Evolutionary conservation across 2,797 vertebrate genomes (phyloP).

Genomic region (Myotis planiceps): DNA sequence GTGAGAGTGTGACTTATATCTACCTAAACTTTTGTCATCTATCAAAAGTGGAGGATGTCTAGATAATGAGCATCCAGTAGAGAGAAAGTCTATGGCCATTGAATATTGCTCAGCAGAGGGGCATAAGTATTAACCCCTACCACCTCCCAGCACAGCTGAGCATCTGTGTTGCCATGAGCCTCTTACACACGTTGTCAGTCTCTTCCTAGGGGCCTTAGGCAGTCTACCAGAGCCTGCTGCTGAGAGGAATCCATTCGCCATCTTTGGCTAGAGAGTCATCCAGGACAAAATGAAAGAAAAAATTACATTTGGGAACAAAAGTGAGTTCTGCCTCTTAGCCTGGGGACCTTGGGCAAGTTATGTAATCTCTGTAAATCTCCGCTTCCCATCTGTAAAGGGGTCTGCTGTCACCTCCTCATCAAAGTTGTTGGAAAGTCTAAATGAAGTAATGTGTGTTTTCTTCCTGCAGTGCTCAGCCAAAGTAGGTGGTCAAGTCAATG

Average conservation of each 20-base stretch:
- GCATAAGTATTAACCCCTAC: too few species aligned
- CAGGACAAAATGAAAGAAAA: not conserved
- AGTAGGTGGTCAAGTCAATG: not conserved
- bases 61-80: not conserved
- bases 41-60: not conserved
- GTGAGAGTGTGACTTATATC: not conserved
- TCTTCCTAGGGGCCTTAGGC: not conserved
- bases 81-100: not conserved
- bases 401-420: not conserved
- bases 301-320: not conserved
- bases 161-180: accelerated
- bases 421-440: not conserved
- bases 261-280: not conserved
- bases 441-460: not conserved
- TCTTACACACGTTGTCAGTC: not conserved
- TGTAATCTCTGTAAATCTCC: not conserved
- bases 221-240: not conserved
- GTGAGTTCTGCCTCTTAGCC: not conserved
- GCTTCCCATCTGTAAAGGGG: not conserved
- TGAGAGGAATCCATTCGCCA: not conserved
- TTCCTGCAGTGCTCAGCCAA: not conserved
- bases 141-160: not conserved
- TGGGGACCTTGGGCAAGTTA: not conserved
- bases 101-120: not conserved
- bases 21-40: not conserved